phyloP scores from a whole-genome alignment of 2,113 vertebrate species.

The Zingel zingel region DNA sequence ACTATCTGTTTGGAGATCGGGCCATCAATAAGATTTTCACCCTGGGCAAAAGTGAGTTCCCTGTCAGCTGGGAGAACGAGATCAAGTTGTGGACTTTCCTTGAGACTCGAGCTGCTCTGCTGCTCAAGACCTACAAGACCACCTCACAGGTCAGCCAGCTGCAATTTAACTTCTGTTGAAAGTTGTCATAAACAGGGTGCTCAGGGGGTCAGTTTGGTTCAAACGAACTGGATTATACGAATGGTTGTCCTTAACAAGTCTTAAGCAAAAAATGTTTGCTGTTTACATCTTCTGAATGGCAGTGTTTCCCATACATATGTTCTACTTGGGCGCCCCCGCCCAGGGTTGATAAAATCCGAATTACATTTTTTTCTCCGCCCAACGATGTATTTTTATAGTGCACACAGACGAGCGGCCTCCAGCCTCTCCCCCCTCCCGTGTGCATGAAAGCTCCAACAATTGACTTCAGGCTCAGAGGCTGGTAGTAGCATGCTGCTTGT shows the following conservation, averaged over 20 bases:
- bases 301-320: too few relatives aligned
- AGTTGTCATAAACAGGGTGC: background rate
- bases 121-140: conserved; percentile 96
- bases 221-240: background rate
- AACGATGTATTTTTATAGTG: too few relatives aligned
- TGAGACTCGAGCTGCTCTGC: conserved; percentile 93
- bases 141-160: conserved; percentile 72
- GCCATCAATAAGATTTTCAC: conserved; percentile 97
- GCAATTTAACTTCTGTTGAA: background rate
- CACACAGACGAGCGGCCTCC: too few relatives aligned
- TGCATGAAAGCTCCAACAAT: too few relatives aligned
- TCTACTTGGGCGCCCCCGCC: too few relatives aligned
- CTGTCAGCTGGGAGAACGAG: conserved; percentile 98
- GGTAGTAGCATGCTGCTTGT: too few relatives aligned
- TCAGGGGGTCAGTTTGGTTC: background rate
- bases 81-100: conserved; percentile 98
- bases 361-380: too few relatives aligned
- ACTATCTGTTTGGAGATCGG: conserved; percentile 92
- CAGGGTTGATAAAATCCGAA: too few relatives aligned
- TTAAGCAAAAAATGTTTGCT: too few relatives aligned
- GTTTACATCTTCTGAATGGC: too few relatives aligned
- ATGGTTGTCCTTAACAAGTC: background rate
- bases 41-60: conserved; percentile 94
- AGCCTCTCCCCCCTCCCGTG: too few relatives aligned
- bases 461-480: too few relatives aligned